These are phyloP conservation scores for Rachycentron canadum DNA, from an alignment of 2,797 vertebrate genomes.

Conservation along the genomic window DNA sequence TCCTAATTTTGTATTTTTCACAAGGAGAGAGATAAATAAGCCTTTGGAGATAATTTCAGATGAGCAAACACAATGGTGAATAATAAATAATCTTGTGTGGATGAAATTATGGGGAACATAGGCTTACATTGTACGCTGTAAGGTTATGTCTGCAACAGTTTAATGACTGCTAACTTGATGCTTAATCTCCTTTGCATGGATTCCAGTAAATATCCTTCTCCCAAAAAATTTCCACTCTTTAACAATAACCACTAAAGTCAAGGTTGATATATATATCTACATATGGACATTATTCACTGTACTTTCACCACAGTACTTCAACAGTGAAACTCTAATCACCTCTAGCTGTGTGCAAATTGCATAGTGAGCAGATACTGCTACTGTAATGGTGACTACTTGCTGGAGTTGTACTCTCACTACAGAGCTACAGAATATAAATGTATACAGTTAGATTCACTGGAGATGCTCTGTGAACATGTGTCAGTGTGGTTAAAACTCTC, in stretches of 20 bases:
- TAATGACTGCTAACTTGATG: conserved; percentile 42
- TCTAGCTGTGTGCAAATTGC: conserved; percentile 65
- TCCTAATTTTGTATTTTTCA: conserved; percentile 56
- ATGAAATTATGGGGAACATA: conserved; percentile 47
- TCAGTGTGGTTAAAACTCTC: conserved; percentile 41
- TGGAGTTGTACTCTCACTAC: conserved; percentile 18
- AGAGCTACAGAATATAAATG: conserved; percentile 23
- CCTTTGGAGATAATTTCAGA: conserved; percentile 54
- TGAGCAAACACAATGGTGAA: conserved; percentile 47
- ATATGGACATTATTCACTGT: conserved; percentile 61
- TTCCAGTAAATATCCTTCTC: conserved; percentile 12
- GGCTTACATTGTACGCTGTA: conserved; percentile 16
- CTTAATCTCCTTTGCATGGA: conserved; percentile 37
- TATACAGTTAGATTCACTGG: conserved; percentile 8
- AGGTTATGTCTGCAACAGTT: conserved; percentile 48
- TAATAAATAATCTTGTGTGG: conserved; percentile 62
- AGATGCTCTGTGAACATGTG: conserved; percentile 39
- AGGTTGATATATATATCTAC: conserved; percentile 64
- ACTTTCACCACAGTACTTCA: conserved; percentile 59
- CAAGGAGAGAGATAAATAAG: conserved; percentile 52
- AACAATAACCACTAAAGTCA: conserved; percentile 43
- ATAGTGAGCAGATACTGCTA: conserved; percentile 68
- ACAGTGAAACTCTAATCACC: conserved; percentile 52
- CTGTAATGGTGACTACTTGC: conserved; percentile 25
- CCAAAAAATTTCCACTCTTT: not conserved